A percentile compares a stretch with the other conserved stretches of the same genome.
These are phyloP conservation scores for Erinaceus europaeus DNA, from an alignment of 2,113 vertebrate genomes.

Conservation along the genomic window DNA sequence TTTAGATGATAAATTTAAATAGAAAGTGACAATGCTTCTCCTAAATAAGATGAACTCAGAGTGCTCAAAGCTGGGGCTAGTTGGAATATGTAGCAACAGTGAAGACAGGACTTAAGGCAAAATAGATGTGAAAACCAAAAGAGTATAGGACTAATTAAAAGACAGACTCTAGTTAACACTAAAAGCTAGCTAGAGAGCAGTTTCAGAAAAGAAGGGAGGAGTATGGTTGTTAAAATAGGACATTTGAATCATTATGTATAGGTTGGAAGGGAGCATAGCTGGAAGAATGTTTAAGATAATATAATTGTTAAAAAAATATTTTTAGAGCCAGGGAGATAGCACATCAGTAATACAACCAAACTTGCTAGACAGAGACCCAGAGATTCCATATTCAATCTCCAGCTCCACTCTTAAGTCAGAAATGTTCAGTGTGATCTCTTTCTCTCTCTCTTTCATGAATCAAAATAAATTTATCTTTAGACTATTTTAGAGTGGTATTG, in stretches of 20 bases:
- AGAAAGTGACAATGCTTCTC: not conserved
- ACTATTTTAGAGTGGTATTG: not conserved
- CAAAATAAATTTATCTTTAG: no score
- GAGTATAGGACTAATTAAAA: not conserved
- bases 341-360: no score
- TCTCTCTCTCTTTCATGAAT: no score
- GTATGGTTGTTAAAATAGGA: not conserved
- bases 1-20: not conserved
- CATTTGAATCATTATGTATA: not conserved
- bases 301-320: not conserved
- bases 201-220: not conserved
- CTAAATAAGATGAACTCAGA: not conserved
- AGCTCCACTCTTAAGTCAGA: no score
- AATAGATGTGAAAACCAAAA: not conserved
- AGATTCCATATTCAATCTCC: no score
- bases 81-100: not conserved
- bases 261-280: not conserved
- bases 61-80: not conserved
- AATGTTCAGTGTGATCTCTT: no score
- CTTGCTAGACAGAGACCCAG: no score
- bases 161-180: not conserved
- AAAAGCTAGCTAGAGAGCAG: not conserved
- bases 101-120: not conserved
- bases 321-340: no score
- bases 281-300: not conserved